Evolutionary conservation across 2,113 vertebrate genomes (phyloP).

Genomic region (Uria lomvia): DNA sequence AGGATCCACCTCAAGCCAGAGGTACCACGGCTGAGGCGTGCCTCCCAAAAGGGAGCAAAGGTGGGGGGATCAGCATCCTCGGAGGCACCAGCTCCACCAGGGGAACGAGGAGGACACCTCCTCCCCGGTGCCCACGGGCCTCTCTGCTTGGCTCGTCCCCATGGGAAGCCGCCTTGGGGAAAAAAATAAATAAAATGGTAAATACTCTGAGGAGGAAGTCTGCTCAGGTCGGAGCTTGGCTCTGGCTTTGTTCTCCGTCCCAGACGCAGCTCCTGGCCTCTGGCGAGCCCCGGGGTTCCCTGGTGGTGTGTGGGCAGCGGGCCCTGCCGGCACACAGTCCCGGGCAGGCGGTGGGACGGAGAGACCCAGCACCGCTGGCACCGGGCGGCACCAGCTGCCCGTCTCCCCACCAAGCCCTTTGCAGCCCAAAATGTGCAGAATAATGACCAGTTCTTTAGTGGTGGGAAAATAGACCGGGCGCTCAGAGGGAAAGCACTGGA

Average conservation of each 20-base stretch:
- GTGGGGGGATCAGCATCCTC: rapidly evolving
- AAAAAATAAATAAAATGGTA: not conserved
- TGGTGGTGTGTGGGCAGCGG: not conserved
- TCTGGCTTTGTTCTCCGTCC: not conserved
- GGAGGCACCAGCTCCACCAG: not conserved
- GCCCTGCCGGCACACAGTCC: not conserved
- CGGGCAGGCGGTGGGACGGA: not conserved
- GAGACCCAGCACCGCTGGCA: not conserved
- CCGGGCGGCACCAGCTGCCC: rapidly evolving
- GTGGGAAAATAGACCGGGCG: not conserved
- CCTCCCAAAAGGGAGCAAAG: not conserved
- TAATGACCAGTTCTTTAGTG: rapidly evolving
- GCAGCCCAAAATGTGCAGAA: rapidly evolving
- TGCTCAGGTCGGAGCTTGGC: not conserved
- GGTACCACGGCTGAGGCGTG: not conserved
- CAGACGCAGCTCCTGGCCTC: rapidly evolving
- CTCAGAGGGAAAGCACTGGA: not conserved
- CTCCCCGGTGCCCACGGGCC: not conserved
- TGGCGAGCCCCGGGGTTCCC: not conserved
- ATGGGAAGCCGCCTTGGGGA: not conserved
- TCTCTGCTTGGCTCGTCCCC: not conserved
- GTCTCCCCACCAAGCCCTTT: rapidly evolving
- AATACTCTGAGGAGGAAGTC: not conserved
- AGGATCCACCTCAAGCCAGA: not conserved
- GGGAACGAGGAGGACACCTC: not conserved